Conservation (phyloP, 2,113 vertebrate species). For the Labeo catla region DNA sequence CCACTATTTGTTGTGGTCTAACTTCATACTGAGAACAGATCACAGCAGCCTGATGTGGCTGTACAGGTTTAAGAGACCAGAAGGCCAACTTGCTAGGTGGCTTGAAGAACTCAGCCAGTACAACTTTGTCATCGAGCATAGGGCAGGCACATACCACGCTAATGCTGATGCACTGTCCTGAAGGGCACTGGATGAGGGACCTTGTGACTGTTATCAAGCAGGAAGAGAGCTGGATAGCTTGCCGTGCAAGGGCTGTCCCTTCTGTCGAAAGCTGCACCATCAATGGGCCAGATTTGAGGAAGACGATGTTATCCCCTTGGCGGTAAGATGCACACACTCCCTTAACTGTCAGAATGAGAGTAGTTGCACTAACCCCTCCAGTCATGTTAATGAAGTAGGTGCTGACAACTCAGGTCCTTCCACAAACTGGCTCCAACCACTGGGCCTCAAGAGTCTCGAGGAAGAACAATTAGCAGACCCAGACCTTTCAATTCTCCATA, state of each 20-base stretch:
- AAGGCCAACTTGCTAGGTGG: neutral
- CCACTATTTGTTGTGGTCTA: too few species aligned
- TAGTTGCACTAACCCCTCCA: neutral
- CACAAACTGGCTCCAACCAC: neutral
- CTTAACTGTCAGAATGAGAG: neutral
- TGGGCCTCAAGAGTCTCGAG: neutral
- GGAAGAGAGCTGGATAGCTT: too few species aligned
- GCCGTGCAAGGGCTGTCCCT: too few species aligned
- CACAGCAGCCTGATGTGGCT: neutral
- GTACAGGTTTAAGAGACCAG: neutral
- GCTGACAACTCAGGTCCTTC: neutral
- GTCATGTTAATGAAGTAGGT: neutral
- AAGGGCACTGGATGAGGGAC: neutral
- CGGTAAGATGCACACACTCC: neutral
- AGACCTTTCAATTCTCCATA: neutral
- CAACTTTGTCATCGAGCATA: neutral
- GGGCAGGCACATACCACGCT: neutral
- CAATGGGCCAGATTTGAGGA: too few species aligned
- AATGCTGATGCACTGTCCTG: neutral
- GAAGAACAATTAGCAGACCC: neutral
- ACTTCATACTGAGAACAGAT: neutral
- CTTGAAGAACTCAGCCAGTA: constrained; percentile 9
- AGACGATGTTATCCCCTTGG: too few species aligned
- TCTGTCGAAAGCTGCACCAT: too few species aligned
- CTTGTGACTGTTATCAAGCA: neutral